Evolutionary conservation across 1,140 invertebrate genomes (phyloP), one percentile per base, ranked within the genome.

Genomic region (Glossosoma conforme): DNA sequence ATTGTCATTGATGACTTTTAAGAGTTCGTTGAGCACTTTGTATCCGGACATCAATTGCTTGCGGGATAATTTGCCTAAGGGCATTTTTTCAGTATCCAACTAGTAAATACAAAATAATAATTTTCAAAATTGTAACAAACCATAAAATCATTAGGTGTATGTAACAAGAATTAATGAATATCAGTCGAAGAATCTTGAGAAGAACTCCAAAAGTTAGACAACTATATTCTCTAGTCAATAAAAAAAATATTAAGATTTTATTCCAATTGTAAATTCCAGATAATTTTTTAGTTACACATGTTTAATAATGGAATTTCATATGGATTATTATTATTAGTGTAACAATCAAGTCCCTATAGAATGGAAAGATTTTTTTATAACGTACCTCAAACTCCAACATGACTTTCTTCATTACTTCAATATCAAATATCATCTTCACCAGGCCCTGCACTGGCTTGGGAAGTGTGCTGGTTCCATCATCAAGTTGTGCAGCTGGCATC

Each of bases 11-110:
- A 58, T 43, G 2, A 57, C 38, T 35, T 49, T 68, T 60, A 88
- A 82, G 13, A 96, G 66, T 61, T 96, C 87, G 1, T 78, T 84
- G 1, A 98, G 67, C 14, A 96, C 84, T 25, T 66, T 70, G 63
- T 90, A 98, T 0, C 93, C 95, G 37, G 82, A 75, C 61, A 89
- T 80, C 25, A 99, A 86, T 74, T 98, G 94, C 52, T 85, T 85
- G 61, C 88, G 85, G 9, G 94, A 97, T 0, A 99, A 66, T 75
- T 98, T 98, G 35, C 95, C 96, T 1, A 98, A 72, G 0, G 96
- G 96, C 94, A 98, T 96, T 73, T 98, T 97, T 41, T 95, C 91
- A 57, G 91, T 79, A 73, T 98, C 95, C 59, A 98, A 80, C 80
- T 87, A 59, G 44, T 65, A 68, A 28, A 28, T 6, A 8, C n/a